A percentile compares a stretch with the other conserved stretches of the same genome.
Evolutionary conservation across 2,797 vertebrate species (phyloP).

Genomic region (Synaphobranchus kaupii): DNA sequence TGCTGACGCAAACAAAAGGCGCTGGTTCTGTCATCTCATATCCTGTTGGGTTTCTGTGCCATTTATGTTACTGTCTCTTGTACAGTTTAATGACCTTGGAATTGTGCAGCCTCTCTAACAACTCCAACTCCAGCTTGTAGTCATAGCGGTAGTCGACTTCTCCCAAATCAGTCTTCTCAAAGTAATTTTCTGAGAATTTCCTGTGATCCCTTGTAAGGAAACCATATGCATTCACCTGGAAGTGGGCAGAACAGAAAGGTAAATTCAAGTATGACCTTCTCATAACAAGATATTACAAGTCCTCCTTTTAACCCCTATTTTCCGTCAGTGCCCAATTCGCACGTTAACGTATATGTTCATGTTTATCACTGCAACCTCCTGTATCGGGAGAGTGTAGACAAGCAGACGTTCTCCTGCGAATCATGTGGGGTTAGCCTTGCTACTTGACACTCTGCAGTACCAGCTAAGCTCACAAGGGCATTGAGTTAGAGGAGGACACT

Average conservation of each 20-base stretch:
- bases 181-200: not conserved
- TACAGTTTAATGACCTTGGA: slow-evolving; percentile 7
- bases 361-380: too few species aligned
- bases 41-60: not conserved
- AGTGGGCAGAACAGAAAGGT: not conserved
- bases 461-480: too few species aligned
- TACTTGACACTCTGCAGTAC: too few species aligned
- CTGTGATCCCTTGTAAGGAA: not conserved
- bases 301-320: not conserved
- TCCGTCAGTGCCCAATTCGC: too few species aligned
- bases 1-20: not conserved
- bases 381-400: too few species aligned
- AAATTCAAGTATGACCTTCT: not conserved
- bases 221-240: slow-evolving; percentile 12
- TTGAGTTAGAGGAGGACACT: too few species aligned
- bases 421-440: too few species aligned
- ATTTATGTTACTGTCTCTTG: not conserved
- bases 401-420: too few species aligned
- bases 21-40: not conserved
- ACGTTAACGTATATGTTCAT: too few species aligned
- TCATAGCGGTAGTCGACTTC: not conserved
- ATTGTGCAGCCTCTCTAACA: not conserved
- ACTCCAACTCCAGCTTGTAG: slow-evolving; percentile 3
- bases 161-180: not conserved
- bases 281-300: not conserved